Percentiles rank a stretch among this genome's conserved stretches.
These are phyloP conservation scores for Asbolus verrucosus DNA, from an alignment of 1,140 invertebrate genomes.

Conservation along the genomic window DNA sequence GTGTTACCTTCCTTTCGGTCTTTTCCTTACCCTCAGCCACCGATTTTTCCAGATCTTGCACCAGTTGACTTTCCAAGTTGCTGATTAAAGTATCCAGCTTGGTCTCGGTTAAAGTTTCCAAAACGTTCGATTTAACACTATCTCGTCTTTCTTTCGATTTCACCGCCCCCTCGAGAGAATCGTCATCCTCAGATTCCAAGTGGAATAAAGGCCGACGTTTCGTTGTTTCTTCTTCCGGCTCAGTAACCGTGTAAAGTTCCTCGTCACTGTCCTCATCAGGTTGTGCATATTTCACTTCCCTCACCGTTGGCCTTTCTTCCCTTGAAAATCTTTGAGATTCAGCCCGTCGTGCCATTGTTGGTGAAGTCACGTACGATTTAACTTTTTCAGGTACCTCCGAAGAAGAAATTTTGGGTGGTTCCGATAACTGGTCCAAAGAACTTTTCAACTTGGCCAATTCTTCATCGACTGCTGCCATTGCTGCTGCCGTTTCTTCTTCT, in stretches of 20 bases:
- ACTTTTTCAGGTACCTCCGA: background rate
- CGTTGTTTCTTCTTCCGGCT: slow-evolving; percentile 51
- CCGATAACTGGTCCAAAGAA: slow-evolving; percentile 4
- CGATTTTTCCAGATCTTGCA: slow-evolving; percentile 42
- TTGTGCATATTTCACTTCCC: slow-evolving; percentile 45
- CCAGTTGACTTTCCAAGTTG: slow-evolving; percentile 50
- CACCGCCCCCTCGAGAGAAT: slow-evolving; percentile 42
- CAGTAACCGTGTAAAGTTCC: slow-evolving; percentile 54
- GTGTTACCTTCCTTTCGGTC: slow-evolving; percentile 12
- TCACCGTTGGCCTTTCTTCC: slow-evolving; percentile 52
- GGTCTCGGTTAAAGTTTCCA: slow-evolving; percentile 58
- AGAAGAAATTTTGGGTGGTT: too few species aligned
- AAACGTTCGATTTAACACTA: slow-evolving; percentile 58
- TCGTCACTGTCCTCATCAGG: slow-evolving; percentile 47
- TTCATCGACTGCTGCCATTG: slow-evolving; percentile 8
- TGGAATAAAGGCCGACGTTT: slow-evolving; percentile 61
- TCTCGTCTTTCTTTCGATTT: slow-evolving; percentile 47
- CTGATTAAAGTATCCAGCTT: slow-evolving; percentile 58
- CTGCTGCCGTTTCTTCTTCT: slow-evolving; percentile 15
- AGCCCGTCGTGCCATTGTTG: slow-evolving; percentile 49
- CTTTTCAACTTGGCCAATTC: too few species aligned
- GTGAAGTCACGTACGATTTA: slow-evolving; percentile 55
- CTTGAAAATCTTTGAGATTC: slow-evolving; percentile 54
- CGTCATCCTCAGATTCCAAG: slow-evolving; percentile 64
- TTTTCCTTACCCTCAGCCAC: slow-evolving; percentile 27